Evolutionary conservation across 2,888 invertebrate genomes (phyloP).

Genomic region (Eilema caniola): DNA sequence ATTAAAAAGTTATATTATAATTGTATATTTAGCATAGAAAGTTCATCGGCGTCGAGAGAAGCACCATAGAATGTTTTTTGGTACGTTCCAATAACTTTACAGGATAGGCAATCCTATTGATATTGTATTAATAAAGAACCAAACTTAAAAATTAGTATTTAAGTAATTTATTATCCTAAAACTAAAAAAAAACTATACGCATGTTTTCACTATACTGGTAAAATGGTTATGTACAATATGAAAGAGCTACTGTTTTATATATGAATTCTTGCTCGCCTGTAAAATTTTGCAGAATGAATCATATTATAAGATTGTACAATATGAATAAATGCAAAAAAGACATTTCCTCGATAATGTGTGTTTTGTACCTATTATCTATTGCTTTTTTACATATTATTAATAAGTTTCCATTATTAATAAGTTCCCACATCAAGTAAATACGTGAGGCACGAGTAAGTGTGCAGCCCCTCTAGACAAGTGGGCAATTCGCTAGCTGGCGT

Average conservation of each 20-base stretch:
- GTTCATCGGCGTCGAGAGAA: constrained; percentile 84
- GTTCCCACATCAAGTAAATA: background rate
- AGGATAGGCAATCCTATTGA: constrained; percentile 86
- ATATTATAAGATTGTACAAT: constrained; percentile 87
- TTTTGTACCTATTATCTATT: constrained; percentile 36
- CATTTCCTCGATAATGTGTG: constrained; percentile 81
- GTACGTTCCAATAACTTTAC: constrained; percentile 83
- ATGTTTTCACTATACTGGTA: constrained; percentile 88
- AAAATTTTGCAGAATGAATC: constrained; percentile 87
- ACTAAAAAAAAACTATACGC: constrained; percentile 85
- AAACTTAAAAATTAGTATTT: constrained; percentile 86
- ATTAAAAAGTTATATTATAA: constrained; percentile 68
- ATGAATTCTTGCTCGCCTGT: constrained; percentile 88
- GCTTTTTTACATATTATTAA: background rate
- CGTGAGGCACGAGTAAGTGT: background rate
- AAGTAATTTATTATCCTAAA: constrained; percentile 88
- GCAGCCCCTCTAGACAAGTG: too few relatives aligned
- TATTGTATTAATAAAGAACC: constrained; percentile 88
- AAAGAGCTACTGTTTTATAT: constrained; percentile 87
- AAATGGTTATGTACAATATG: constrained; percentile 87
- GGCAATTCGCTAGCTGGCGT: too few relatives aligned
- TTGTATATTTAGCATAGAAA: constrained; percentile 82
- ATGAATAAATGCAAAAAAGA: constrained; percentile 87
- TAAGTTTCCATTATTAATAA: too few relatives aligned
- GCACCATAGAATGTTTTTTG: constrained; percentile 82